Conservation (phyloP, 2,888 invertebrate genomes). For the Trichopria drosophilae region DNA sequence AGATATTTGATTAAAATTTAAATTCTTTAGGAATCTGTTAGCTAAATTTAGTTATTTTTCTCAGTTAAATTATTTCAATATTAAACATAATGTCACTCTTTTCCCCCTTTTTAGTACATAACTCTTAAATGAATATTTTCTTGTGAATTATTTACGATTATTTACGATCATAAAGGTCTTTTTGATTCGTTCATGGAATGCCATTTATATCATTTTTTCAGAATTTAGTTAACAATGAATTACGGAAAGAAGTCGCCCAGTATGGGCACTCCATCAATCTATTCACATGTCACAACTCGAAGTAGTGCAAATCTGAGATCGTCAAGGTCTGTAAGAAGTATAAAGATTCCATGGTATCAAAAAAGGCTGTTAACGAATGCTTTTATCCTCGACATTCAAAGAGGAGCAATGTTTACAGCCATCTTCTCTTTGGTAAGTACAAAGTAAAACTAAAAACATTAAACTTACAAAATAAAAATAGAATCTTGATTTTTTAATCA, state of each 20-base stretch:
- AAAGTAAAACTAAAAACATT: neutral
- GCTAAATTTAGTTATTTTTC: too few relatives aligned
- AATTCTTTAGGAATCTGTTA: too few relatives aligned
- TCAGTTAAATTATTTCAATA: too few relatives aligned
- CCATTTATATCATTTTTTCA: too few relatives aligned
- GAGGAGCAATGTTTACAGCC: slow-evolving; percentile 77
- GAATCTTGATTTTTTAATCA: slow-evolving; percentile 5
- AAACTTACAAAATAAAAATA: neutral
- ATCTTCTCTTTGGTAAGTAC: slow-evolving; percentile 75
- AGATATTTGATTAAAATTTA: too few relatives aligned
- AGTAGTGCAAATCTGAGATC: slow-evolving; percentile 82
- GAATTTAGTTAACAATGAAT: too few relatives aligned
- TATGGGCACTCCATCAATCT: slow-evolving; percentile 84
- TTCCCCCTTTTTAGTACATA: too few relatives aligned
- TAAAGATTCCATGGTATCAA: slow-evolving; percentile 84
- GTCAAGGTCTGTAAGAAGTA: slow-evolving; percentile 76
- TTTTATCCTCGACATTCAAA: slow-evolving; percentile 79
- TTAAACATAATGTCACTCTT: too few relatives aligned
- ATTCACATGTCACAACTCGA: slow-evolving; percentile 79
- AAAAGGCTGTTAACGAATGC: slow-evolving; percentile 82
- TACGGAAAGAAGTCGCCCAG: slow-evolving; percentile 83
- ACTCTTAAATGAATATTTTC: too few relatives aligned
- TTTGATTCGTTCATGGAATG: too few relatives aligned
- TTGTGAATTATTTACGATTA: too few relatives aligned
- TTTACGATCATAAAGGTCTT: too few relatives aligned